Evolutionary conservation across 2,113 vertebrate genomes (phyloP), one percentile per base, ranked within the genome.

Genomic region (Sander lucioperca): DNA sequence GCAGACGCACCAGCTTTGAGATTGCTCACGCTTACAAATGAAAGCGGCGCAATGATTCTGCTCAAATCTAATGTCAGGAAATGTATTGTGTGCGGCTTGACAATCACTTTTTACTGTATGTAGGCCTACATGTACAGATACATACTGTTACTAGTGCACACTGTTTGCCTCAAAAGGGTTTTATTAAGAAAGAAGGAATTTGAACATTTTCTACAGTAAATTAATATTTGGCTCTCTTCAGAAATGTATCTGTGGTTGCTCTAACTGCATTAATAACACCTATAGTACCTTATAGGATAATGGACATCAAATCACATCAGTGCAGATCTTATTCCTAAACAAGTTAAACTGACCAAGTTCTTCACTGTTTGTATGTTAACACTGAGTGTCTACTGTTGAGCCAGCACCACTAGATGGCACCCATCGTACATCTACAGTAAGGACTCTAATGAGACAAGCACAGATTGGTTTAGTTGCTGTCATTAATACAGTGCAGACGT

Each of bases 381-480:
- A 67, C 18, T 15, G 6, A 30, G 62, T 18, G 10, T 61, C 45
- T 27, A 39, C 15, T 45, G 43, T 14, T 53, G 45, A 45, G 53
- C 12, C 0, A 21, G 5, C 0, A 33, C 82, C 88, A 86, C 84
- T 85, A 91, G 88, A 79, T 89, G 88, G 81, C 88, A 36, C 3
- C 25, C 59, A 63, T 13, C 3, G 11, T 11, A 80, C 80, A 88
- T 43, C 6, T 56, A 59, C 19, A 23, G 45, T 8, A 2, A 13
- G 3, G 23, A 47, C 45, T 43, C n/a, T 8, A n/a, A 8, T 3
- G 11, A 74, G 61, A 39, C 47, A 0, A 45, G 13, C 36, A 57
- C 67, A 66, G 11, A 66, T 63, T 19, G 19, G 48, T 67, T 64
- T 3, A 53, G 18, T 39, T 4, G 4, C 6, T 7, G 23, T 72